A percentile compares a stretch with the other conserved stretches of the same genome.
Evolutionary conservation across 2,888 invertebrate species (phyloP).

Genomic region (Lobophora halterata): DNA sequence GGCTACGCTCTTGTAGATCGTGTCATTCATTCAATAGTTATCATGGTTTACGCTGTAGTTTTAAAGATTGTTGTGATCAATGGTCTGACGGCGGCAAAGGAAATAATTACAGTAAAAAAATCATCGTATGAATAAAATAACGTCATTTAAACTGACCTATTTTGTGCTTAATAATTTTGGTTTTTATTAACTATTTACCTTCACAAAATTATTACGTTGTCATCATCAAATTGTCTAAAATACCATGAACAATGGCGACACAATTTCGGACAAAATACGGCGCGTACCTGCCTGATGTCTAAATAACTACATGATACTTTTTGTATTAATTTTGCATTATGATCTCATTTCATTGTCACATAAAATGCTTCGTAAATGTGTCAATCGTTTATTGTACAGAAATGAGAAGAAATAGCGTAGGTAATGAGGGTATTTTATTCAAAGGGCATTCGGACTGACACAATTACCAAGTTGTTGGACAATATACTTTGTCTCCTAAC

Average conservation of each 20-base stretch:
- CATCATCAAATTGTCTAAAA: constrained; percentile 19
- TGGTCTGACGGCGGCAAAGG: constrained; percentile 5
- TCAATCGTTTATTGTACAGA: constrained; percentile 34
- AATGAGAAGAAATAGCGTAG: constrained; percentile 10
- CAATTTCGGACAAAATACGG: constrained; percentile 9
- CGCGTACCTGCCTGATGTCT: constrained; percentile 9
- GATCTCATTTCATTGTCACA: constrained; percentile 78
- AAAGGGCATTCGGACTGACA: constrained; percentile 42
- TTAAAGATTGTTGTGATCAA: constrained; percentile 6
- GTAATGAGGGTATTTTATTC: constrained; percentile 20
- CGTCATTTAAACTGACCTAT: no score
- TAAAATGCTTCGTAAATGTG: constrained; percentile 58
- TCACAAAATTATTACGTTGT: no score
- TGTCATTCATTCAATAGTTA: constrained; percentile 18
- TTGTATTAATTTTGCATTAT: constrained; percentile 78
- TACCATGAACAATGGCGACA: constrained; percentile 22
- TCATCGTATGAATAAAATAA: no score
- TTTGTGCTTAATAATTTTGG: constrained; percentile 10
- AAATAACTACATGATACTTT: constrained; percentile 64
- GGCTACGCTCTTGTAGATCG: constrained; percentile 17
- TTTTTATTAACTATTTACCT: constrained; percentile 23
- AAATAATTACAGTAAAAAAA: no score
- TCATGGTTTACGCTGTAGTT: constrained; percentile 10
- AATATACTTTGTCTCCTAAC: constrained; percentile 51
- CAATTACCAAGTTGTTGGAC: constrained; percentile 61